Evolutionary conservation across 2,797 vertebrate genomes (phyloP), one percentile per base, ranked within the genome.

Genomic region (Prunella strophiata): DNA sequence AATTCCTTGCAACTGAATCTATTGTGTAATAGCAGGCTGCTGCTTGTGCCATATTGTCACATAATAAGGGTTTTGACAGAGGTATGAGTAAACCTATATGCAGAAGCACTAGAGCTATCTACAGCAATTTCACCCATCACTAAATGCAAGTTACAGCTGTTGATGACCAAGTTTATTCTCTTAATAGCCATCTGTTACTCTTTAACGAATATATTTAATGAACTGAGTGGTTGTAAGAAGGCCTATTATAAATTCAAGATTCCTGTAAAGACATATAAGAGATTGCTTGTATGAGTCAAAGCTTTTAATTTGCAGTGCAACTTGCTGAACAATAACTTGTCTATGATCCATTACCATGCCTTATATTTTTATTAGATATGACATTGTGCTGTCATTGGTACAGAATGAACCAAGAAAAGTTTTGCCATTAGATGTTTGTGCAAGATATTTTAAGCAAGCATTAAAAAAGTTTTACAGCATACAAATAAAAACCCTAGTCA

Each of bases 221-320:
- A 89, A 62, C n/a, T 43, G 42, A 81, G 34, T 73, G n/a, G 42
- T 63, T 81, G 16, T 85, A 38, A 87, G 43, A 79, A 63, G 32
- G 20, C 40, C 59, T 73, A 4, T 82, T 91, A 93, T 47, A 89
- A 87, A 91, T 74, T 95, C 68, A 71, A 26, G 29, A 70, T 79
- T 92, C 63, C 70, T 95, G 55, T 94, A 87, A 92, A 66, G 66
- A 51, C 48, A 55, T 89, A 52, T 81, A 78, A 78, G 36, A 70
- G 48, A 30, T 42, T 85, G 58, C 58, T 84, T 93, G 29, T 79
- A 42, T 76, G 74, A 92, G 20, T 89, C 50, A 84, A 65, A 84
- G 66, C 36, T 92, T 94, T 86, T 85, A 52, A 65, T 88, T 83
- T 93, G 42, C 62, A 68, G 50, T 59, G 52, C 89, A 89, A 52